Conservation (phyloP, 1,140 invertebrate species). For the Heliconius eleuchia region DNA sequence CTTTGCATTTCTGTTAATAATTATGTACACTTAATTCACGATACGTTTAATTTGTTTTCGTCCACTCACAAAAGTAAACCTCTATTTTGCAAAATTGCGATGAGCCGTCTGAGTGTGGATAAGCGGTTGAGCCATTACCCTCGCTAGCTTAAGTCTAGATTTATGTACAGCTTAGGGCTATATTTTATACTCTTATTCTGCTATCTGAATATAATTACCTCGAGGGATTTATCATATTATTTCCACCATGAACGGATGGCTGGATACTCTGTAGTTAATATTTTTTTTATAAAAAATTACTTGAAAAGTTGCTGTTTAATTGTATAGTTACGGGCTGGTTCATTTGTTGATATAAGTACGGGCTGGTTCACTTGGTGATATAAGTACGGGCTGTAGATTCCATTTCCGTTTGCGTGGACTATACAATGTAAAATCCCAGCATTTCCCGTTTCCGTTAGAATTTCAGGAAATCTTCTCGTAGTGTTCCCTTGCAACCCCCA, state of each 20-base stretch:
- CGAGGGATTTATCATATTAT: not conserved
- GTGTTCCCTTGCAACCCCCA: too few species aligned
- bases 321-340: too few species aligned
- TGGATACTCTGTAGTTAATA: not conserved
- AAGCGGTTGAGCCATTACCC: not conserved
- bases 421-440: too few species aligned
- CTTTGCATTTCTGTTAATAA: too few species aligned
- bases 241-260: not conserved
- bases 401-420: too few species aligned
- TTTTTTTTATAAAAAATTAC: not conserved
- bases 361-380: too few species aligned
- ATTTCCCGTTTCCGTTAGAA: too few species aligned
- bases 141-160: not conserved
- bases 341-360: too few species aligned
- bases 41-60: not conserved
- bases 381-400: too few species aligned
- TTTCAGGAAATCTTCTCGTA: too few species aligned
- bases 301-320: not conserved
- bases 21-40: not conserved
- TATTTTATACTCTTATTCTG: not conserved
- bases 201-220: not conserved
- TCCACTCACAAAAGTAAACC: not conserved
- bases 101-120: constrained; percentile 5
- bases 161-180: not conserved
- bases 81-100: not conserved